Evolutionary conservation across 1,140 invertebrate species (phyloP), one percentile per base, ranked within the genome.

Genomic region (Drosophila mojavensis): DNA sequence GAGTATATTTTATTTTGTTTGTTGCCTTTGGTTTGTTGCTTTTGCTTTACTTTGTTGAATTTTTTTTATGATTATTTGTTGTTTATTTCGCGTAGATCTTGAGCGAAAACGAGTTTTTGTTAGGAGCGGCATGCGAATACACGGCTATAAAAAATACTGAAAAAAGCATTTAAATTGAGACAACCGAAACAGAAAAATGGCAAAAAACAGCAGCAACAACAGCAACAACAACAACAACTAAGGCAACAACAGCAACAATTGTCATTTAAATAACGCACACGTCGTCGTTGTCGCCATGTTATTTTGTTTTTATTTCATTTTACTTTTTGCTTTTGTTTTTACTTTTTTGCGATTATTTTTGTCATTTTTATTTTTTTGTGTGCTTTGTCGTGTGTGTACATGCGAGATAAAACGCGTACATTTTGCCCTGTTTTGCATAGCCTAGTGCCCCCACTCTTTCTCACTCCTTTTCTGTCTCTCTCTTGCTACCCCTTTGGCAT

Each of bases 211-310:
- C 78, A 72, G 86, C 36, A 39, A 39, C 36, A 76, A 86, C 17
- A 17, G 17, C 17, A 17, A 1, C 17, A 17, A 17, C 17, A 17
- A 17, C 17, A 17, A 1, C 17, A 17, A 17, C 17, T 0, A 17
- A 17, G 1, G 17, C 17, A 45, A 62, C 73, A 75, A 78, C 78
- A 72, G 86, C 36, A 39, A 39, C 36, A 76, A 86, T 86, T 79
- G 82, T 79, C 79, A 86, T 86, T 86, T 86, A 86, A 86, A 86
- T 86, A 86, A 86, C 83, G 83, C 83, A 88, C 77, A 88, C 83
- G 65, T 78, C 62, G 78, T 58, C 81, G 76, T 80, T 84, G 65
- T 78, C 62, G 78, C 62, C 81, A 79, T 80, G 73, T 73, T 67
- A 66, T 76, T 65, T 72, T 85, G 20, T 73, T 45, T 64, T 66